Evolutionary conservation across 1,140 invertebrate genomes (phyloP).

Genomic region (Drosophila pachea): DNA sequence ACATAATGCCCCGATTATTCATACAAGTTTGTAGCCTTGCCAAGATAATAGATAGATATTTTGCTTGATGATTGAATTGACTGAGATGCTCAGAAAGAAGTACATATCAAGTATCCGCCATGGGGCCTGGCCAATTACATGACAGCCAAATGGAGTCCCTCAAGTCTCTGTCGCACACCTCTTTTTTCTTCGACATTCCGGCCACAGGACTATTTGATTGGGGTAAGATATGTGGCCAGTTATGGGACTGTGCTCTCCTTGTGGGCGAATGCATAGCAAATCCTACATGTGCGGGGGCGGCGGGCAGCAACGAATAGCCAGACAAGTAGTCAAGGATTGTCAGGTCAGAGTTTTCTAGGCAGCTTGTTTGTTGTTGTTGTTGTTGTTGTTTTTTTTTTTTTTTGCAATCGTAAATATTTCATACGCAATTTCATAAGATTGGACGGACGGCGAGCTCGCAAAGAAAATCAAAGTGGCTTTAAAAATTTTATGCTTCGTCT

Average conservation of each 20-base stretch:
- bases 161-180: slow-evolving; percentile 29
- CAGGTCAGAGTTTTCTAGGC: neutral
- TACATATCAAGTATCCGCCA: neutral
- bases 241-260: slow-evolving; percentile 36
- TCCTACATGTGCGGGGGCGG: slow-evolving; percentile 1
- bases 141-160: slow-evolving; percentile 2
- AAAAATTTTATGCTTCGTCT: slow-evolving; percentile 57
- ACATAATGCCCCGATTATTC: too few species aligned
- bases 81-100: neutral
- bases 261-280: slow-evolving; percentile 4
- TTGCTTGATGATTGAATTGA: too few species aligned
- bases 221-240: slow-evolving; percentile 39
- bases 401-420: slow-evolving; percentile 59
- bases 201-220: slow-evolving; percentile 59
- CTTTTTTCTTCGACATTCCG: slow-evolving; percentile 42
- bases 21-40: too few species aligned
- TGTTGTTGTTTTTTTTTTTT: slow-evolving; percentile 19
- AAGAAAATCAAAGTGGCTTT: slow-evolving; percentile 65
- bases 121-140: neutral
- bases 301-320: slow-evolving; percentile 1
- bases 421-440: slow-evolving; percentile 58
- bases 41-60: too few species aligned
- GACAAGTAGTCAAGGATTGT: slow-evolving; percentile 12
- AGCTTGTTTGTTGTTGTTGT: neutral
- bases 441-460: slow-evolving; percentile 25